These are phyloP conservation scores for Asteroscopus sphinx DNA, from an alignment of 2,888 invertebrate genomes.

Conservation along the genomic window DNA sequence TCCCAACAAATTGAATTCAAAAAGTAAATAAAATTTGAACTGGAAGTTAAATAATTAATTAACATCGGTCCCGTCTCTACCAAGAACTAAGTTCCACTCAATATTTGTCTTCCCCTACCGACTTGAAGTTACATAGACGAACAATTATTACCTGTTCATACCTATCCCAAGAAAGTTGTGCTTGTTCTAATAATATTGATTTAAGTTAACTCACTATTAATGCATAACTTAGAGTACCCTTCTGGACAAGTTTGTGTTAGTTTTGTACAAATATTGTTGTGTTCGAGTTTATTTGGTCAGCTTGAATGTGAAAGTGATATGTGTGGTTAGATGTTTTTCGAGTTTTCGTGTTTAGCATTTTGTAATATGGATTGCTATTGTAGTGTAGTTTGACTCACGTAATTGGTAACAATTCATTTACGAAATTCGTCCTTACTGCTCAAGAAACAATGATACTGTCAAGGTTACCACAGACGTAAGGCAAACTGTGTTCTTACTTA, in stretches of 20 bases:
- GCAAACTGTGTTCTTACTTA: too few relatives aligned
- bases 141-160: slow-evolving; percentile 71
- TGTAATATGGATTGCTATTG: background rate
- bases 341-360: slow-evolving; percentile 32
- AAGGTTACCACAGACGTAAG: too few relatives aligned
- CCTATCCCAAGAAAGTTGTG: slow-evolving; percentile 72
- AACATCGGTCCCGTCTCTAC: slow-evolving; percentile 74
- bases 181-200: slow-evolving; percentile 79
- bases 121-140: slow-evolving; percentile 75
- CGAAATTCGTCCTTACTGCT: too few relatives aligned
- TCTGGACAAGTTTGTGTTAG: slow-evolving; percentile 61
- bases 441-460: too few relatives aligned
- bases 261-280: slow-evolving; percentile 68
- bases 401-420: too few relatives aligned
- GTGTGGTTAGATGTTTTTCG: slow-evolving; percentile 54
- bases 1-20: slow-evolving; percentile 54
- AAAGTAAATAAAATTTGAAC: slow-evolving; percentile 69
- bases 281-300: slow-evolving; percentile 64
- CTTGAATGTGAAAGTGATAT: slow-evolving; percentile 66
- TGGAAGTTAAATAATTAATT: slow-evolving; percentile 79
- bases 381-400: too few relatives aligned
- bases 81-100: slow-evolving; percentile 77
- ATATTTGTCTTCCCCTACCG: slow-evolving; percentile 81
- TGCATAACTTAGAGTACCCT: slow-evolving; percentile 65
- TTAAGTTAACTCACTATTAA: slow-evolving; percentile 71